phyloP scores from a whole-genome alignment of 2,797 vertebrate genomes.

The Anguilla anguilla region DNA sequence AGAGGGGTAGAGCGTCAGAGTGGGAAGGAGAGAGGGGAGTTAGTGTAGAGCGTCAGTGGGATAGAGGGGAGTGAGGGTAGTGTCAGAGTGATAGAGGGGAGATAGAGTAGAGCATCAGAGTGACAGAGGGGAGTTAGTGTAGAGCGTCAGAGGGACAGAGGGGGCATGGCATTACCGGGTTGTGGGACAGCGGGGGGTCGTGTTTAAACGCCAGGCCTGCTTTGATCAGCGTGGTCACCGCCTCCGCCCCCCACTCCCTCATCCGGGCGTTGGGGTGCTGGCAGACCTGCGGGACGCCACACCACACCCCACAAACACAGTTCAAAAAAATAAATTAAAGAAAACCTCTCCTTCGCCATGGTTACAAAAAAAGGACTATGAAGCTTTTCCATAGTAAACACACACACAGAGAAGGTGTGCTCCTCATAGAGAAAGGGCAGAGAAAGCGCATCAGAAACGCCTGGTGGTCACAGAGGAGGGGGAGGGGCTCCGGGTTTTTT shows the following conservation, averaged over 20 bases:
- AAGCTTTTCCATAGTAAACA: neutral
- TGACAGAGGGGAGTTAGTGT: neutral
- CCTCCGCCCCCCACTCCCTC: constrained; percentile 98
- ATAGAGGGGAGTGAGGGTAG: neutral
- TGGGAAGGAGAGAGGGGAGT: neutral
- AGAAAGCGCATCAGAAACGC: neutral
- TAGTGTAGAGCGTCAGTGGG: neutral
- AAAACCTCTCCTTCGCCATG: neutral
- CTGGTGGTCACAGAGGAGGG: neutral
- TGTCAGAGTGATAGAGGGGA: neutral
- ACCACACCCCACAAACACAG: constrained; percentile 44
- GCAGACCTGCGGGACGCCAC: constrained; percentile 81
- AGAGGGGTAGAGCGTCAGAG: neutral
- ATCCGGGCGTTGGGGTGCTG: constrained; percentile 98
- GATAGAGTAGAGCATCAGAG: neutral
- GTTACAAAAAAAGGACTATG: neutral
- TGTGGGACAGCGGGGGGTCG: constrained; percentile 88
- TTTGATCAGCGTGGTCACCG: constrained; percentile 95
- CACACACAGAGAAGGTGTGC: neutral
- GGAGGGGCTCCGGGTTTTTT: neutral
- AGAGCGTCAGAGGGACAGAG: neutral
- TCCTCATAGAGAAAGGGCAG: neutral
- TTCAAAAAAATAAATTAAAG: constrained; percentile 4
- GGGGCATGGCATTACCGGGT: constrained; percentile 80
- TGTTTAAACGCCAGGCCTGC: constrained; percentile 90